Evolutionary conservation across 2,113 vertebrate genomes (phyloP).

Genomic region (Peromyscus polionotus): DNA sequence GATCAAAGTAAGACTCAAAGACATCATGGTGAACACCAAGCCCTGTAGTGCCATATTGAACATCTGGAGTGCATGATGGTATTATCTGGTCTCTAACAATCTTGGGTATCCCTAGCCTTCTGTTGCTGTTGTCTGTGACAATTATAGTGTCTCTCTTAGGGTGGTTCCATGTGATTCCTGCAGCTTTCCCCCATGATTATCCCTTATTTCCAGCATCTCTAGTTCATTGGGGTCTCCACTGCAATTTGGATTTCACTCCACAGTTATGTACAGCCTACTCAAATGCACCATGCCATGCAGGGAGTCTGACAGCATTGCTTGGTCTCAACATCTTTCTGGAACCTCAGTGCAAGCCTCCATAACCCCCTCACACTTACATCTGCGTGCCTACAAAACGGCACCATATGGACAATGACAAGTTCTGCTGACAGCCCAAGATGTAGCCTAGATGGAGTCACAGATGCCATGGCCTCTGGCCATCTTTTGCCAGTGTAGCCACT

Average conservation of each 20-base stretch:
- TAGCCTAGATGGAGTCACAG: background rate
- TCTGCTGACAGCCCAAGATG: background rate
- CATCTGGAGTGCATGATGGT: background rate
- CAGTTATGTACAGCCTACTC: background rate
- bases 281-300: background rate
- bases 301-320: background rate
- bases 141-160: background rate
- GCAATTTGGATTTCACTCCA: background rate
- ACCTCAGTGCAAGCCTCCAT: background rate
- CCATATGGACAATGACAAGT: no score
- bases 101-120: background rate
- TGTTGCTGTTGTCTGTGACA: background rate
- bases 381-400: background rate
- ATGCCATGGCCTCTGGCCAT: background rate
- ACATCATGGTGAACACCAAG: background rate
- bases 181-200: background rate
- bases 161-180: background rate
- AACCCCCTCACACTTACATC: background rate
- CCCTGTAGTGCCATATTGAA: background rate
- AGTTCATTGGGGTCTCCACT: background rate
- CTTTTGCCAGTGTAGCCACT: background rate
- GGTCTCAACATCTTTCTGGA: background rate
- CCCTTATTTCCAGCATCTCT: background rate
- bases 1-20: background rate
- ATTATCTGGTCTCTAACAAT: background rate